Conservation (phyloP, 2,888 invertebrate genomes). For the Toxonevra muliebris region DNA sequence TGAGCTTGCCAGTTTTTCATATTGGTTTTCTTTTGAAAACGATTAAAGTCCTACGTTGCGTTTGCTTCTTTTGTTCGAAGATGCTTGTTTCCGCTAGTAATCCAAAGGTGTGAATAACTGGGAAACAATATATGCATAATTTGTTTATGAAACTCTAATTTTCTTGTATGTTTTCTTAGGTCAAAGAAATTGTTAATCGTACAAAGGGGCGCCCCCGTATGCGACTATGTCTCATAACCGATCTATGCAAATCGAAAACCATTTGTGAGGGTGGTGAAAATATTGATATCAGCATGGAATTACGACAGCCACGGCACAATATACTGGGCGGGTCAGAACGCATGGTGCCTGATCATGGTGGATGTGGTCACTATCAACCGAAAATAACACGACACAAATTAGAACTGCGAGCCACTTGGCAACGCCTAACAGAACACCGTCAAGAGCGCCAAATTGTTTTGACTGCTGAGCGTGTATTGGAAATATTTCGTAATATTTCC, state of each 20-base stretch:
- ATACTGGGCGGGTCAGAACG: not conserved
- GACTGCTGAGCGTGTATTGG: conserved; percentile 93
- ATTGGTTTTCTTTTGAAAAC: conserved; percentile 94
- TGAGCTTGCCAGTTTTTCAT: conserved; percentile 96
- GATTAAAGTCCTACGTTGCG: conserved; percentile 92
- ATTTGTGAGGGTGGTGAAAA: conserved; percentile 97
- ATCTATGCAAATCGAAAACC: conserved; percentile 92
- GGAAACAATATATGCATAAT: not conserved
- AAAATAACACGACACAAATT: conserved; percentile 84
- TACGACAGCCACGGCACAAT: conserved; percentile 71
- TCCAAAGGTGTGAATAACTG: conserved; percentile 47
- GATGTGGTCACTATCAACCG: conserved; percentile 80
- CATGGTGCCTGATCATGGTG: conserved; percentile 49
- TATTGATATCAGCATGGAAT: conserved; percentile 72
- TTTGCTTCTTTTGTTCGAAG: conserved; percentile 97
- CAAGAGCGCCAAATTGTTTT: conserved; percentile 91
- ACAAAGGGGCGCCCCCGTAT: conserved; percentile 93
- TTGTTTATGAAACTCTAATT: not conserved
- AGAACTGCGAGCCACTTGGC: conserved; percentile 95
- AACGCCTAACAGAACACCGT: conserved; percentile 83
- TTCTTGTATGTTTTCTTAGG: conserved; percentile 11
- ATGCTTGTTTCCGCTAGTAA: conserved; percentile 89
- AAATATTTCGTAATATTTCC: conserved; percentile 89
- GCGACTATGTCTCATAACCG: conserved; percentile 84
- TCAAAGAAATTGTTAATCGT: conserved; percentile 75